These are phyloP conservation scores for Pipra filicauda DNA, from an alignment of 2,113 vertebrate species.

Conservation along the genomic window DNA sequence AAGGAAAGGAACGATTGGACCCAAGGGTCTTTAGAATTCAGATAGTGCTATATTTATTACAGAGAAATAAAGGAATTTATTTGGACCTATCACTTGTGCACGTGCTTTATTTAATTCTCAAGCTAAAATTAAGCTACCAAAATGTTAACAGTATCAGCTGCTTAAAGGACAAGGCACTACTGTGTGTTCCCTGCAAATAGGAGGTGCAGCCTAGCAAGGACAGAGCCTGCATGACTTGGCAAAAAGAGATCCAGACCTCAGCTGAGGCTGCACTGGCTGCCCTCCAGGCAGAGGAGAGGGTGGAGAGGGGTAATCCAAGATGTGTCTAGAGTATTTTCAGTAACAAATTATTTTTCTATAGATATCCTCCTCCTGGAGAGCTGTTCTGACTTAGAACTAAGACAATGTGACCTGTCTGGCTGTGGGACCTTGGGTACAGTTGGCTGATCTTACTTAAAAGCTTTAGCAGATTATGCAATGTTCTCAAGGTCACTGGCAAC, in stretches of 20 bases:
- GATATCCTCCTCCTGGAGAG: neutral
- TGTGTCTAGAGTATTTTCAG: neutral
- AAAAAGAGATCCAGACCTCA: neutral
- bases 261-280: neutral
- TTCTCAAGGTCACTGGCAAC: neutral
- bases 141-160: rapidly evolving
- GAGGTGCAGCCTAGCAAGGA: neutral
- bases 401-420: neutral
- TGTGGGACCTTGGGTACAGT: neutral
- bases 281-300: neutral
- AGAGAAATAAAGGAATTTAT: slow-evolving; percentile 46
- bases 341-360: neutral
- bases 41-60: neutral
- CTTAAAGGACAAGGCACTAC: neutral
- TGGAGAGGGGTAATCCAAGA: neutral
- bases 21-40: neutral
- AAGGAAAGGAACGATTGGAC: neutral
- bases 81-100: neutral
- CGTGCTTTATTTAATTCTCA: neutral
- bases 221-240: neutral
- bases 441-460: neutral
- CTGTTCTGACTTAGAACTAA: neutral
- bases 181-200: neutral
- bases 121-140: neutral
- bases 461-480: neutral